Conservation (phyloP, 1,140 invertebrate species). For the Popillia japonica region DNA sequence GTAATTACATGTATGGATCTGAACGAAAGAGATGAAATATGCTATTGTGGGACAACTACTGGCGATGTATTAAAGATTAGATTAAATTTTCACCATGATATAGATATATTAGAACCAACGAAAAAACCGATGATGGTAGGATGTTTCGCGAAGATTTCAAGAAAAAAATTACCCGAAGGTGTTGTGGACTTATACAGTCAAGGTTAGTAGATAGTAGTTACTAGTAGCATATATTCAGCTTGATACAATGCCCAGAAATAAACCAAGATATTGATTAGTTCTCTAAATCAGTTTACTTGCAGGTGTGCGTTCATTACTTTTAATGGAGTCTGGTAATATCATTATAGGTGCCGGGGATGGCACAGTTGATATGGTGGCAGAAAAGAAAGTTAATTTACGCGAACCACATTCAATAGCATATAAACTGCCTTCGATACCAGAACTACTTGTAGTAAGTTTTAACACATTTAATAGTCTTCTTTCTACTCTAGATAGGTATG, state of each 20-base stretch:
- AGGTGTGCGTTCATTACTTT: conserved; percentile 73
- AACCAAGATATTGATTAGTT: background rate
- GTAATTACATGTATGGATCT: conserved; percentile 71
- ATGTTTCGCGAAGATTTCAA: conserved; percentile 70
- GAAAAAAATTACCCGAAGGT: conserved; percentile 59
- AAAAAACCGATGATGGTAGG: conserved; percentile 71
- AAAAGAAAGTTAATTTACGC: conserved; percentile 52
- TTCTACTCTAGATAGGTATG: too few species aligned
- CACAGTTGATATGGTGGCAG: conserved; percentile 74
- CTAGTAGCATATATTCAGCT: too few species aligned
- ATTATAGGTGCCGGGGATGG: conserved; percentile 87
- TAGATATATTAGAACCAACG: conserved; percentile 62
- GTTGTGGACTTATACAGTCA: conserved; percentile 62
- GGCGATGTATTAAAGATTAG: conserved; percentile 72
- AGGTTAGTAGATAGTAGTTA: conserved; percentile 43
- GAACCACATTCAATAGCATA: conserved; percentile 46
- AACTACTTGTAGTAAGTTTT: conserved; percentile 49
- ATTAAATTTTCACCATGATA: conserved; percentile 71
- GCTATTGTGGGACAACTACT: conserved; percentile 86
- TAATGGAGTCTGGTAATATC: conserved; percentile 69
- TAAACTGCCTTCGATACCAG: conserved; percentile 57
- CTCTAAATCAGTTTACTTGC: conserved; percentile 43
- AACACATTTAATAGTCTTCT: conserved; percentile 58
- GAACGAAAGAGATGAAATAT: conserved; percentile 71
- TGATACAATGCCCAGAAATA: too few species aligned